Evolutionary conservation across 2,113 vertebrate species (phyloP), one percentile per base, ranked within the genome.

Genomic region (Plecotus auritus): DNA sequence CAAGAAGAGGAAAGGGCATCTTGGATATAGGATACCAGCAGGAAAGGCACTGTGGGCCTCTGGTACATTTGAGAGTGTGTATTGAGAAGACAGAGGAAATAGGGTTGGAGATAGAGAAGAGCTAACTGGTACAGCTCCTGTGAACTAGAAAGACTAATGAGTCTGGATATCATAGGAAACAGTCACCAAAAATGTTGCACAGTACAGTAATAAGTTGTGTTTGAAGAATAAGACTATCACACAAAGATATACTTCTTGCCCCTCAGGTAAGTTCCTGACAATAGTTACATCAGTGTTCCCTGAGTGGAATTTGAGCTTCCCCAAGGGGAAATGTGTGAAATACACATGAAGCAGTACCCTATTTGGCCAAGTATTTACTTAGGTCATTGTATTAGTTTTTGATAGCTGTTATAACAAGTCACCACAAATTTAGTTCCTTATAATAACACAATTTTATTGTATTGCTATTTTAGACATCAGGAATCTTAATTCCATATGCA

Each of bases 21-120:
- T 56, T n/a, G 28, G 20, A 30, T 13, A 26, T 1, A 7, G 30
- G 35, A 12, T 7, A 17, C 8, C 6, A 2, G 2, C 0, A 4
- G 66, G n/a, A 35, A 74, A 70, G 66, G 42, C 5, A 18, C 42
- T 23, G 4, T 2, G 8, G 2, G 32, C 5, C 10, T 9, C 5
- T 16, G 37, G 28, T 9, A 20, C 47, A 49, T 47, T 13, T n/a
- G 37, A 73, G 37, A 73, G 40, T 2, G 7, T 26, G 4, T 14
- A 1, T 9, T 42, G 14, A 81, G 28, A 56, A 76, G 74, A 72
- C 2, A 35, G 42, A 37, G 26, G 77, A 72, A 35, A 47, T 14
- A 7, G 26, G 32, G 22, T 7, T 26, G 22, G 23, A 14, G 9
- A 6, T 3, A 26, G 1, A 0, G 22, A 74, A 42, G 12, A 74